Evolutionary conservation across 2,888 invertebrate species (phyloP), one percentile per base, ranked within the genome.

Genomic region (Sminthurinus aureus): DNA sequence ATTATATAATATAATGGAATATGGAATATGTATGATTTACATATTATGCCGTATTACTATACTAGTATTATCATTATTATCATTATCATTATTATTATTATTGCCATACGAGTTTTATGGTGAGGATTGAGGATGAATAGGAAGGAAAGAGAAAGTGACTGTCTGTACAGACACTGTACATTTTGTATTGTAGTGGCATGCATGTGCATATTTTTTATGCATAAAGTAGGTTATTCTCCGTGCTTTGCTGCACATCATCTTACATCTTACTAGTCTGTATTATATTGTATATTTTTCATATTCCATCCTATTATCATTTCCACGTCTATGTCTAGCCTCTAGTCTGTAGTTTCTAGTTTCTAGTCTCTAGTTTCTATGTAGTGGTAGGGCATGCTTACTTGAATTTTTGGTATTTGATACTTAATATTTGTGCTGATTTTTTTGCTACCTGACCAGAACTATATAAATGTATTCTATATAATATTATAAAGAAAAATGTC

Each of bases 241-340:
- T 78, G 83, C 75, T 83, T 83, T 75, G 76, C 52, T 83, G 83
- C 75, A 69, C 83, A 79, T 79, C 51, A 38, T 38, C 38, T 38
- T 38, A 38, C 6, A 4, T 6, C 38, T 38, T 38, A 80, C 75
- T 80, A 22, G 66, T 73, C 73, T 76, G n/a, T n/a, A 79, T 83
- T 66, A 69, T 69, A 80, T 71, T 76, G 38, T 6, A 80, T 83
- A 74, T 76, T 69, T 83, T 71, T 71, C 71, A 71, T 71, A 71
- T 71, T 71, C 26, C 69, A 69, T 69, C 69, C 71, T 26, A 71
- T 71, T 71, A 71, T 24, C 24, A 71, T 24, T 24, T 9, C 71
- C 71, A 71, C 24, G 22, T 24, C 20, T 20, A 20, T 38, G 38
- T 38, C 38, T 38, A 38, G n/a, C n/a, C n/a, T n/a, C n/a, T n/a